Evolutionary conservation across 1,140 invertebrate species (phyloP).

Genomic region (Drosophila cardini): DNA sequence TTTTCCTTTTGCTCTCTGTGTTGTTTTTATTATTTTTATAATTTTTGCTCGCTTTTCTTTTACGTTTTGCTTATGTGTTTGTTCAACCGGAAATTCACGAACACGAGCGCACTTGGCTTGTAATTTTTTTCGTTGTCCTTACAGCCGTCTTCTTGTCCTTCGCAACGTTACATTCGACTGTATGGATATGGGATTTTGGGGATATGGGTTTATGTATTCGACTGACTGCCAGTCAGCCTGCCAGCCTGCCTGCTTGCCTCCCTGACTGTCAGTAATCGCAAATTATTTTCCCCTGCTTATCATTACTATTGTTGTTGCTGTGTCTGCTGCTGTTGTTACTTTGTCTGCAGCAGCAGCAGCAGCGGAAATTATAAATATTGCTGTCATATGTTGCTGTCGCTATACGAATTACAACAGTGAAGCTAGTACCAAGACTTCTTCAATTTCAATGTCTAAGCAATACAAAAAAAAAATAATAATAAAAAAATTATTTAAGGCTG

Average conservation of each 20-base stretch:
- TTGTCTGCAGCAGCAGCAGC: slow-evolving; percentile 56
- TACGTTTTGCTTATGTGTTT: slow-evolving; percentile 83
- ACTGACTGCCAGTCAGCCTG: slow-evolving; percentile 1
- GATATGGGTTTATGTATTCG: slow-evolving; percentile 26
- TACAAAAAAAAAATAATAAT: slow-evolving; percentile 10
- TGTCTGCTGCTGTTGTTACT: slow-evolving; percentile 20
- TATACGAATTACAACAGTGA: slow-evolving; percentile 52
- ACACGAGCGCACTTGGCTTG: slow-evolving; percentile 79
- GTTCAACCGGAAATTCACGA: slow-evolving; percentile 84
- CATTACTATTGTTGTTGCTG: slow-evolving; percentile 41
- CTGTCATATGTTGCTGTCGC: slow-evolving; percentile 60
- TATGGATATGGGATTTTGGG: slow-evolving; percentile 44
- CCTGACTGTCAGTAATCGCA: slow-evolving; percentile 71
- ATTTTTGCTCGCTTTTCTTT: slow-evolving; percentile 73
- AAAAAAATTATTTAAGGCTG: background rate
- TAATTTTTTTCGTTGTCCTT: slow-evolving; percentile 58
- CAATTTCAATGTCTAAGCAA: slow-evolving; percentile 54
- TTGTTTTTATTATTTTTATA: slow-evolving; percentile 65
- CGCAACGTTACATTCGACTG: slow-evolving; percentile 54
- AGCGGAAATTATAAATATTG: slow-evolving; percentile 80
- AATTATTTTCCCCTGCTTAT: slow-evolving; percentile 62
- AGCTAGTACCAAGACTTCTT: slow-evolving; percentile 39
- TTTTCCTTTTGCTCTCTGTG: slow-evolving; percentile 24
- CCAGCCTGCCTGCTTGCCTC: slow-evolving; percentile 22
- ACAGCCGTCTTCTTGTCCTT: slow-evolving; percentile 63